Evolutionary conservation across 2,797 vertebrate genomes (phyloP).

Genomic region (Cossypha polioptera): DNA sequence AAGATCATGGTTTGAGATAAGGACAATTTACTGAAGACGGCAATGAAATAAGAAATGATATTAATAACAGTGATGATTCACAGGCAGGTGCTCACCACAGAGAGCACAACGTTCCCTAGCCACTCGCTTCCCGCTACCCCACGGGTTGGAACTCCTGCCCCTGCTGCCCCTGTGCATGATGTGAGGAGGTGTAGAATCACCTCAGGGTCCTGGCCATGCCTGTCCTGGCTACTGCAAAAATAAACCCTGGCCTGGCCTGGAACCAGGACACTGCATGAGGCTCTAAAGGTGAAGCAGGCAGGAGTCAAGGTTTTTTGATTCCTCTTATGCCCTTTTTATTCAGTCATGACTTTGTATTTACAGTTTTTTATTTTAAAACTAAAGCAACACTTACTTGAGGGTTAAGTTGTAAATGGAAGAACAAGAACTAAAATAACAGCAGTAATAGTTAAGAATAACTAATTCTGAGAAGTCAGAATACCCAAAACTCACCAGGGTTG

Average conservation of each 20-base stretch:
- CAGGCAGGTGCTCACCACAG: neutral
- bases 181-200: neutral
- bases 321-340: neutral
- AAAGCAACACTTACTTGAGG: neutral
- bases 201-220: neutral
- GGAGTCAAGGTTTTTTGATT: neutral
- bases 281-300: neutral
- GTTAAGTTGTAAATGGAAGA: neutral
- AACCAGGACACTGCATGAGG: neutral
- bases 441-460: neutral
- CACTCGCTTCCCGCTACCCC: accelerated
- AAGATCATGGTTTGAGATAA: neutral
- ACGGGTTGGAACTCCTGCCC: neutral
- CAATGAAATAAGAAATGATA: neutral
- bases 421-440: neutral
- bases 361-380: neutral
- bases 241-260: neutral
- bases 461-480: neutral
- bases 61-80: neutral
- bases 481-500: conserved; percentile 73
- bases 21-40: neutral
- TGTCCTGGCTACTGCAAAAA: neutral
- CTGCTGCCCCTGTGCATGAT: no score
- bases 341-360: neutral
- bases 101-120: neutral